A percentile compares a stretch with the other conserved stretches of the same genome.
phyloP scores from a whole-genome alignment of 1,140 invertebrate genomes.

The Oryctes rhinoceros region DNA sequence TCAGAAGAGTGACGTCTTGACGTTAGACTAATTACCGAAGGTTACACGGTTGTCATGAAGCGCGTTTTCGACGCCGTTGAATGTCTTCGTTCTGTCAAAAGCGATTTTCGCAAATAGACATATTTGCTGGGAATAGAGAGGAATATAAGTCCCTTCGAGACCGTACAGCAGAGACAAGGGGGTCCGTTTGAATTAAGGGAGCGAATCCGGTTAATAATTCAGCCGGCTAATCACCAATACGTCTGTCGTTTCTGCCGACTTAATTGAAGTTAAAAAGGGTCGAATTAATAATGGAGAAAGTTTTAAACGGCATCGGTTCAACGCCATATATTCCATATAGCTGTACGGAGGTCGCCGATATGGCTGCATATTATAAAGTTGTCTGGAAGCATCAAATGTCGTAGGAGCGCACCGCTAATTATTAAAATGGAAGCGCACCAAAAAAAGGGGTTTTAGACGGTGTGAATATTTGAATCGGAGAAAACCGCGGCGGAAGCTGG shows the following conservation, averaged over 20 bases:
- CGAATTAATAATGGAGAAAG: slow-evolving; percentile 32
- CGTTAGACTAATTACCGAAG: slow-evolving; percentile 3
- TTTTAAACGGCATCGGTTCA: slow-evolving; percentile 33
- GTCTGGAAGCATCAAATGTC: neutral
- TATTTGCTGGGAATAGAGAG: slow-evolving; percentile 7
- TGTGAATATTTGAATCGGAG: slow-evolving; percentile 22
- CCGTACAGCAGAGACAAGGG: neutral
- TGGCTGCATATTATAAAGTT: neutral
- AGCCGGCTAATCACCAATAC: slow-evolving; percentile 28
- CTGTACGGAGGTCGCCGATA: neutral
- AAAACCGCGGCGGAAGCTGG: neutral
- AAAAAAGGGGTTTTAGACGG: slow-evolving; percentile 4
- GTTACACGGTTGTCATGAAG: slow-evolving; percentile 13
- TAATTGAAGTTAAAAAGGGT: slow-evolving; percentile 41
- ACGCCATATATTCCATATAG: neutral
- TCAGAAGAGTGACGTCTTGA: neutral
- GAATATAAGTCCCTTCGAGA: slow-evolving; percentile 5
- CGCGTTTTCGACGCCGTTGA: neutral
- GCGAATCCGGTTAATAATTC: neutral
- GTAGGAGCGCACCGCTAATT: neutral
- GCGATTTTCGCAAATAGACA: slow-evolving; percentile 17
- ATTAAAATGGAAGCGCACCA: slow-evolving; percentile 5
- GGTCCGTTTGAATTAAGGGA: neutral
- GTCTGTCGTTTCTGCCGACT: slow-evolving; percentile 29
- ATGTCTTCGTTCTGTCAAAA: slow-evolving; percentile 17